phyloP scores from a whole-genome alignment of 2,113 vertebrate species.

The Tylochromis polylepis region DNA sequence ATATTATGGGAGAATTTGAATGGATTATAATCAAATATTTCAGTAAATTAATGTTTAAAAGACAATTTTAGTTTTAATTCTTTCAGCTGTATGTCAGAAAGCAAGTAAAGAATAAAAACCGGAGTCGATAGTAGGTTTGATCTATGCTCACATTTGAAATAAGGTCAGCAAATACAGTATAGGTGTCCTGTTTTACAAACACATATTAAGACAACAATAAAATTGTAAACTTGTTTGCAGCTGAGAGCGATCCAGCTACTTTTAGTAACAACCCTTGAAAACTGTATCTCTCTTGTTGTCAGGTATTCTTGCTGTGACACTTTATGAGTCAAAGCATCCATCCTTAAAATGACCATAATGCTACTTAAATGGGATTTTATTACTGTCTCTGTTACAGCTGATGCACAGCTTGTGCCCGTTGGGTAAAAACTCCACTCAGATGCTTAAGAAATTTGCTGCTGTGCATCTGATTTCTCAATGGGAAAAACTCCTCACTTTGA shows the following conservation, averaged over 20 bases:
- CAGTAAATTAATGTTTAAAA: not conserved
- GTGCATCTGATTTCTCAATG: not conserved
- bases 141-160: not conserved
- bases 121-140: not conserved
- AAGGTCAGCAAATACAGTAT: not conserved
- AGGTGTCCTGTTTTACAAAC: not conserved
- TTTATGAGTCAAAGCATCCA: slow-evolving; percentile 12
- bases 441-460: not conserved
- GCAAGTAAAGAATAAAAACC: not conserved
- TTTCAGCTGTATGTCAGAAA: not conserved
- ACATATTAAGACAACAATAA: no score
- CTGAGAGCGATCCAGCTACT: not conserved
- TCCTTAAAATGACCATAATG: not conserved
- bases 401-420: not conserved
- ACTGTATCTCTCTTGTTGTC: not conserved
- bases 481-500: not conserved
- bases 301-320: not conserved
- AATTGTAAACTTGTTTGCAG: no score
- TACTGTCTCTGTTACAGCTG: not conserved
- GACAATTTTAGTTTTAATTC: not conserved
- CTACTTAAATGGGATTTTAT: not conserved
- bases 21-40: not conserved
- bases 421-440: not conserved
- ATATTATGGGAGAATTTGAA: not conserved
- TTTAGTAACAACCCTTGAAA: not conserved